Evolutionary conservation across 2,113 vertebrate genomes (phyloP), one percentile per base, ranked within the genome.

Genomic region (Tretioscincus oriximinensis): DNA sequence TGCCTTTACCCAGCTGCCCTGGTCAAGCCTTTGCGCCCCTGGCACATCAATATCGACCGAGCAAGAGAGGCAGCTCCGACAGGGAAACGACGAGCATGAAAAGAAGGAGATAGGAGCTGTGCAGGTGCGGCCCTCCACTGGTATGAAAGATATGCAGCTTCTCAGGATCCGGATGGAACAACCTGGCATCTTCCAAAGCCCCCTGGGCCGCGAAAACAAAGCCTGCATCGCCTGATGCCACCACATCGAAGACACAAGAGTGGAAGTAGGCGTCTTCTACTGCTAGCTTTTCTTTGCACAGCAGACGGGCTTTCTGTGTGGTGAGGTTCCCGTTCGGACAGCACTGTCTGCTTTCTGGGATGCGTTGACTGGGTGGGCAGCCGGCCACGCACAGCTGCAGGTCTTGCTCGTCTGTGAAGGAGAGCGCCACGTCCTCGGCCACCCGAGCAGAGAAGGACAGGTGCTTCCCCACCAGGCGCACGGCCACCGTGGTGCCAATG

Each of bases 341-440:
- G 21, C 20, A 77, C 47, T 76, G 49, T 75, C 35, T 18, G 7
- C 61, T 90, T 47, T 87, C 94, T 0, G 92, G 93, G 78, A 99
- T 84, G 24, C 93, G 95, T 78, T 98, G 97, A 35, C 94, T 95
- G 2, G 75, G 81, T 7, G 97, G 98, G 26, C 98, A 99, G 0
- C 98, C 98, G 0, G 94, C 96, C 29, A 98, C 91, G 1, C 98
- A 99, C 21, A 99, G 94, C 94, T 99, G 98, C 61, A 98, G 94
- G 92, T 99, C 98, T 80, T 97, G 97, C 83, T 98, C 97, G 0
- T 96, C 94, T 0, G 93, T 91, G 83, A 97, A 97, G 63, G 97
- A 95, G 1, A 86, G 68, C 0, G 96, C 91, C 47, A 99, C 92
- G 20, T 95, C 91, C 26, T 96, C 95, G 0, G 97, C 97, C 0